phyloP scores from a whole-genome alignment of 2,797 vertebrate genomes.

The Macroramphosus scolopax region DNA sequence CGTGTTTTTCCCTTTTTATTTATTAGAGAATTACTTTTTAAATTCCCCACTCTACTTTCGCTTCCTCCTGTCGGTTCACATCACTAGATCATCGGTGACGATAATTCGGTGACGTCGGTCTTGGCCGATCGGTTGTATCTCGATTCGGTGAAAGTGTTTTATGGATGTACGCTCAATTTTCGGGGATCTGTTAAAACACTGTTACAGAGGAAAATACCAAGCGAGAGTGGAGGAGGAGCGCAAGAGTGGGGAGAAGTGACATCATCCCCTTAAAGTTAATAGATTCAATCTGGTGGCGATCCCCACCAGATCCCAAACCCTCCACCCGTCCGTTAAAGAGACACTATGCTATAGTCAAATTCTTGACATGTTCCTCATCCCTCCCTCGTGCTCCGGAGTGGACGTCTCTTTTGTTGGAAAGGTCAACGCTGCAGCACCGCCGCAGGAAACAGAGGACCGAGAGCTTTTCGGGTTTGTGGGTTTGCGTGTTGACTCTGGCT shows the following conservation, averaged over 20 bases:
- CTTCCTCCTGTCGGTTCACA: too few species aligned
- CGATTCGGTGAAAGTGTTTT: too few species aligned
- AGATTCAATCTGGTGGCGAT: slow-evolving; percentile 61
- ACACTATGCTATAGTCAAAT: slow-evolving; percentile 46
- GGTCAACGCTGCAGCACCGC: slow-evolving; percentile 22
- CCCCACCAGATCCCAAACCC: slow-evolving; percentile 26
- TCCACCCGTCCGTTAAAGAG: slow-evolving; percentile 36
- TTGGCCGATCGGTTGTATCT: too few species aligned
- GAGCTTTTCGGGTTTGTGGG: slow-evolving; percentile 27
- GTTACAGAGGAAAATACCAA: slow-evolving; percentile 26
- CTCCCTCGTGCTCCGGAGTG: slow-evolving; percentile 35
- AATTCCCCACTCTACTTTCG: too few species aligned
- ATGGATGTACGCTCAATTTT: too few species aligned
- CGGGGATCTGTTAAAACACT: too few species aligned
- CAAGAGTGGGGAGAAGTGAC: slow-evolving; percentile 43
- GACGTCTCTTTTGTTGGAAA: slow-evolving; percentile 42
- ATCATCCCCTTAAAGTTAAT: slow-evolving; percentile 64
- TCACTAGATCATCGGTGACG: too few species aligned
- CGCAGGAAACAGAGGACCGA: slow-evolving; percentile 34
- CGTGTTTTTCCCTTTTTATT: too few species aligned
- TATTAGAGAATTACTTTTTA: too few species aligned
- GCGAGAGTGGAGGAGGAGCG: slow-evolving; percentile 15
- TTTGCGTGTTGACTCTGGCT: slow-evolving; percentile 48
- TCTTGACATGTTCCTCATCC: slow-evolving; percentile 49
- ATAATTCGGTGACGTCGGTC: too few species aligned